Percentiles rank a stretch among this genome's conserved stretches.
phyloP scores from a whole-genome alignment of 2,888 invertebrate genomes.

The Drosophila paramelanica region DNA sequence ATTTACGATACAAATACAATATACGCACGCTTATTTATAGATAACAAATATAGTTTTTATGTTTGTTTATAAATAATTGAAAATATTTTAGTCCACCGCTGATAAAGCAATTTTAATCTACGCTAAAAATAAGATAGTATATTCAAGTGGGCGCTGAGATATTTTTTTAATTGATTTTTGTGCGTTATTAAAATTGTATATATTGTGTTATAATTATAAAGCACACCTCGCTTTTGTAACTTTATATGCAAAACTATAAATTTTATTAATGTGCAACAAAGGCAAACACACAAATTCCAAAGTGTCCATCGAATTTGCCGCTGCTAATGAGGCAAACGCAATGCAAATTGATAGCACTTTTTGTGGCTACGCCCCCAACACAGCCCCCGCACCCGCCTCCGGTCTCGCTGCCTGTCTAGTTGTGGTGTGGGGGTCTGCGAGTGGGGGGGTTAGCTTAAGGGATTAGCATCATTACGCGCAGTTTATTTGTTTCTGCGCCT shows the following conservation, averaged over 20 bases:
- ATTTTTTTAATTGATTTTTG: background rate
- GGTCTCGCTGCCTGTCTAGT: background rate
- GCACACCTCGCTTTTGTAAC: slow-evolving; percentile 33
- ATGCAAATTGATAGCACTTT: slow-evolving; percentile 73
- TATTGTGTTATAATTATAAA: slow-evolving; percentile 1
- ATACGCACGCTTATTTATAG: slow-evolving; percentile 5
- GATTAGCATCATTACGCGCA: slow-evolving; percentile 76
- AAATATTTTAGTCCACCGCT: slow-evolving; percentile 3
- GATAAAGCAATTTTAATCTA: slow-evolving; percentile 16
- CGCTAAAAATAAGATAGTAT: background rate
- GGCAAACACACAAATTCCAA: slow-evolving; percentile 51
- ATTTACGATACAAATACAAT: background rate
- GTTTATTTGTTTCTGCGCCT: slow-evolving; percentile 62
- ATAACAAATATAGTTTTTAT: background rate
- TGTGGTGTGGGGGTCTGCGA: background rate
- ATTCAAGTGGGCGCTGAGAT: background rate
- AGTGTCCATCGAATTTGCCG: slow-evolving; percentile 58
- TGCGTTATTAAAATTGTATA: background rate
- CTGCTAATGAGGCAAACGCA: slow-evolving; percentile 75
- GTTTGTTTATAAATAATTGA: slow-evolving; percentile 21
- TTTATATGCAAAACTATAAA: slow-evolving; percentile 46
- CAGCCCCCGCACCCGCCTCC: background rate
- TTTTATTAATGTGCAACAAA: slow-evolving; percentile 51
- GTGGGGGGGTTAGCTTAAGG: slow-evolving; percentile 59
- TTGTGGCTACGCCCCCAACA: slow-evolving; percentile 29